A percentile compares a stretch with the other conserved stretches of the same genome.
Conservation (phyloP, 2,797 vertebrate genomes). For the Calcarius lapponicus region DNA sequence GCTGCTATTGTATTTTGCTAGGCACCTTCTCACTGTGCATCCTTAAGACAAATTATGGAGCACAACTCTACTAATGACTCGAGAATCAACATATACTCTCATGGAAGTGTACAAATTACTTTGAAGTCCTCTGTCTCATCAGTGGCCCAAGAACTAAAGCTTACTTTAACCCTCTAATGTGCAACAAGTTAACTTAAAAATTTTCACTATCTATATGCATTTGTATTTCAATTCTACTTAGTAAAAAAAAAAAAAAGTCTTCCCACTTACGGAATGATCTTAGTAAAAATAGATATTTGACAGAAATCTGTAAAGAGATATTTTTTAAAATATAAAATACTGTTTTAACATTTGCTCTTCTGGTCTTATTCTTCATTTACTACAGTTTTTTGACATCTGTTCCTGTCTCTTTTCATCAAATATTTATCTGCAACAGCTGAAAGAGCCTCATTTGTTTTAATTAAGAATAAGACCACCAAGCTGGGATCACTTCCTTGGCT, state of each 20-base stretch:
- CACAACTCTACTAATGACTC: background rate
- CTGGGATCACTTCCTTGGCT: conserved; percentile 80
- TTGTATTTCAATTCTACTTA: background rate
- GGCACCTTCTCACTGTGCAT: background rate
- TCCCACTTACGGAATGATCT: background rate
- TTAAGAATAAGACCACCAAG: conserved; percentile 84
- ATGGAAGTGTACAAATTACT: background rate
- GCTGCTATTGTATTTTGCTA: background rate
- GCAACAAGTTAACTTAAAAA: background rate
- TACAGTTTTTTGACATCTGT: conserved; percentile 68
- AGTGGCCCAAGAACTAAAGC: background rate
- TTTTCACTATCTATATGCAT: background rate
- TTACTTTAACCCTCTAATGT: background rate
- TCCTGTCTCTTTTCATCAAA: conserved; percentile 70
- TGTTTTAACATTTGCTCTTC: conserved; percentile 2
- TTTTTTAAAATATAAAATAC: background rate
- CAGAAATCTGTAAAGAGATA: background rate
- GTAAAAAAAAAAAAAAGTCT: background rate
- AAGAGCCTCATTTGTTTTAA: conserved; percentile 76
- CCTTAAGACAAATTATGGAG: background rate
- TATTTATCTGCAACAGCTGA: conserved; percentile 76
- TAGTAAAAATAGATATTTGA: background rate
- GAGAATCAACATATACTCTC: background rate
- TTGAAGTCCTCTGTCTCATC: background rate
- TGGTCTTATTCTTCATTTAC: conserved; percentile 54